phyloP scores from a whole-genome alignment of 2,888 invertebrate genomes.

The Uloborus plumipes region DNA sequence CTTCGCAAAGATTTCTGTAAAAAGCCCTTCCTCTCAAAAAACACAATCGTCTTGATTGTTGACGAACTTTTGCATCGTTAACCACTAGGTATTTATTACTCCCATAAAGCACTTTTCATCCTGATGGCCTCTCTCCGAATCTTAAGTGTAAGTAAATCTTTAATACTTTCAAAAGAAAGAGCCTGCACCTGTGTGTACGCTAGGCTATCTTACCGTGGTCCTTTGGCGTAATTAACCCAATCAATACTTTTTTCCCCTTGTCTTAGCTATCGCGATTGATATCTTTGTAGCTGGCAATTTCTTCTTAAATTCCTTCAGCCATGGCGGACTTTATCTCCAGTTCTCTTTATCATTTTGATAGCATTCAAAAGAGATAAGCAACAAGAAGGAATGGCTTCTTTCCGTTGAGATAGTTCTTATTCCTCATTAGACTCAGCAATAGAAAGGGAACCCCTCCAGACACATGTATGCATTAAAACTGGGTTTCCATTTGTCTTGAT shows the following conservation, averaged over 20 bases:
- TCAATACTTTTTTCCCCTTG: conserved; percentile 54
- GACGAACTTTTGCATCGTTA: conserved; percentile 24
- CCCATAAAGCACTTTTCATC: conserved; percentile 39
- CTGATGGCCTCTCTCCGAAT: conserved; percentile 30
- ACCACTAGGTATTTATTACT: conserved; percentile 46
- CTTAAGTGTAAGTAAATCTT: conserved; percentile 53
- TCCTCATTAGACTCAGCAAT: conserved; percentile 51
- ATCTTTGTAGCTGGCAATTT: conserved; percentile 43
- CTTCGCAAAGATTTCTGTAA: background rate
- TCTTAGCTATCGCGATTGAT: conserved; percentile 54
- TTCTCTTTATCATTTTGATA: conserved; percentile 62
- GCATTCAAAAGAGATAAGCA: conserved; percentile 61
- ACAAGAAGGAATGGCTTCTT: conserved; percentile 53
- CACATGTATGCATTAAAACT: conserved; percentile 60
- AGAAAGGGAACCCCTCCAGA: conserved; percentile 22
- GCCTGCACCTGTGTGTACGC: conserved; percentile 38
- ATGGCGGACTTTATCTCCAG: conserved; percentile 43
- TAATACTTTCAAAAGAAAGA: conserved; percentile 49
- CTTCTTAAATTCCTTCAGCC: conserved; percentile 47
- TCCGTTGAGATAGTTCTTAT: conserved; percentile 47
- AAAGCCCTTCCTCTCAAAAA: background rate
- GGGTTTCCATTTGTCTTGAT: conserved; percentile 58
- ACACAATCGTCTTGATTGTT: conserved; percentile 30
- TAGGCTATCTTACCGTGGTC: conserved; percentile 34
- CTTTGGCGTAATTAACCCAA: conserved; percentile 41